Evolutionary conservation across 2,797 vertebrate species (phyloP).

Genomic region (Eulemur rubriventer): DNA sequence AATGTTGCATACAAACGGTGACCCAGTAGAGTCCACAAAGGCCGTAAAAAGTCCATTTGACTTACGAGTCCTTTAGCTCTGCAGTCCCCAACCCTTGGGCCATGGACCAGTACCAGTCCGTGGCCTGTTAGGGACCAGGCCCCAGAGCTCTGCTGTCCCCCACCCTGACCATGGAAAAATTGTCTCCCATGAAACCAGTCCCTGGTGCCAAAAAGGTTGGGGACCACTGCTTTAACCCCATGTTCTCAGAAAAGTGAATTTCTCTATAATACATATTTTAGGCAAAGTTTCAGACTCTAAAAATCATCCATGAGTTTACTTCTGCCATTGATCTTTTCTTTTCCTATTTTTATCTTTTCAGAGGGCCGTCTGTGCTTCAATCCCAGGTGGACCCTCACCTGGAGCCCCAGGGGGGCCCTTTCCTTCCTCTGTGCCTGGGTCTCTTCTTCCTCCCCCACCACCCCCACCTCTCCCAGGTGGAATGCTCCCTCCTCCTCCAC

Average conservation of each 20-base stretch:
- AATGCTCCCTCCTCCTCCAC: constrained; percentile 85
- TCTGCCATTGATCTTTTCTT: not conserved
- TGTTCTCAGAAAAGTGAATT: not conserved
- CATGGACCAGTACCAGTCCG: too few relatives aligned
- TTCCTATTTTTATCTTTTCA: constrained; percentile 75
- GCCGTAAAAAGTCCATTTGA: not conserved
- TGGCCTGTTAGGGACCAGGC: too few relatives aligned
- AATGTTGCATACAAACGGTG: not conserved
- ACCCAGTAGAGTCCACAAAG: not conserved
- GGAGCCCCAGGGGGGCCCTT: constrained; percentile 88
- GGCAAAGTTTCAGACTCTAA: not conserved
- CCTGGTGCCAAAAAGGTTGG: too few relatives aligned
- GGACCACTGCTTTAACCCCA: not conserved
- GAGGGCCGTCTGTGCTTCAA: constrained; percentile 83
- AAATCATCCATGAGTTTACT: not conserved
- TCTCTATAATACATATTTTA: not conserved
- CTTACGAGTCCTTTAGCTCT: not conserved
- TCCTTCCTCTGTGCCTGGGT: constrained; percentile 86
- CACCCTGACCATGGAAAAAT: too few relatives aligned
- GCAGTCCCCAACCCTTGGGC: too few relatives aligned
- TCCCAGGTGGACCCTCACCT: constrained; percentile 88
- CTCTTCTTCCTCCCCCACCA: constrained; percentile 87
- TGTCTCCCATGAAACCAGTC: too few relatives aligned
- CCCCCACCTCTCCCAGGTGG: constrained; percentile 79
- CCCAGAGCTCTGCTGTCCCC: too few relatives aligned